Base-by-base conservation (phyloP, 2,888 invertebrate species). In the Pinctada fucata region DNA sequence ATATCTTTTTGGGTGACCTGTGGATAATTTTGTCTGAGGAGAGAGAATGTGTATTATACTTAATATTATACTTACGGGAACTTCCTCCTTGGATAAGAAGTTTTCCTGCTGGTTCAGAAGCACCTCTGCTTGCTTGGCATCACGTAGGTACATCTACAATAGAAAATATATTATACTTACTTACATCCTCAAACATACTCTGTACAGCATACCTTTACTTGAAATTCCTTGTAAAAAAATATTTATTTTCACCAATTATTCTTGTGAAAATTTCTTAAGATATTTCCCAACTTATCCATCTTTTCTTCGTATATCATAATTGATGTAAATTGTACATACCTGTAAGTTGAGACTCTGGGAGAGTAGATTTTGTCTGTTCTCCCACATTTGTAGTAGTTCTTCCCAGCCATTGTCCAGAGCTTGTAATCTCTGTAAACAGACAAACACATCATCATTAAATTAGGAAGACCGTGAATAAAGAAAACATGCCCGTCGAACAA, bases 321-420 rank as follows among this genome's bases (percentile, higher is more conserved):
- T 31, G 31, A 31, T 31, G 31, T 31, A 31, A 31, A 31, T 6
- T 76, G 51, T 51, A 71, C 79, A 64, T 80, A 90, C 92, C 91
- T 91, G 92, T 75, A 91, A 83, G 85, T 99, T 98, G 86, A 99
- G 95, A 87, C 97, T 97, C 94, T 99, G 98, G 1, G 98, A 96
- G 47, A 99, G 94, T 86, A 99, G 94, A 88, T 97, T 96, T 92
- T 99, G 99, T 52, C 99, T 94, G 94, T 99, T 99, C 93, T 98
- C 99, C 99, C 99, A 99, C 99, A 99, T 99, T 94, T 99, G 97
- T 91, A 99, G 97, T 81, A 99, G 94, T 92, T 99, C 99, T 84
- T 97, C 97, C 99, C 99, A 99, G 79, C 99, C 99, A 93, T 99
- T 98, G 93, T 99, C 97, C 76, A 99, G 94, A 0, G 99, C 99